A percentile compares a stretch with the other conserved stretches of the same genome.
Conservation (phyloP, 2,113 vertebrate species). For the Mormoops blainvillei region DNA sequence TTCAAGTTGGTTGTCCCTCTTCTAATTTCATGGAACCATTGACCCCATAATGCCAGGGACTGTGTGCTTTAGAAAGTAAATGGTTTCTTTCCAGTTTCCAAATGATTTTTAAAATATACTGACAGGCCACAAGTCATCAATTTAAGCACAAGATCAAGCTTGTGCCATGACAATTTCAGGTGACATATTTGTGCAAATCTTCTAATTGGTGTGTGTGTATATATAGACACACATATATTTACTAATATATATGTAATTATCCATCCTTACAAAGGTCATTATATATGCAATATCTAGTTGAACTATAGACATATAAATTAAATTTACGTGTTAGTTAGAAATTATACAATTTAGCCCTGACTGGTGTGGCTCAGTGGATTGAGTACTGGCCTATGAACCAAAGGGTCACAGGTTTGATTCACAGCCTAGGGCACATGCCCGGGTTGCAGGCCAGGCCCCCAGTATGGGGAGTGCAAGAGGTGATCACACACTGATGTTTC, state of each 20-base stretch:
- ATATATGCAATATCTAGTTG: neutral
- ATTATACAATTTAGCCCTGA: neutral
- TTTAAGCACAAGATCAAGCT: neutral
- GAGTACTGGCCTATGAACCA: too few relatives aligned
- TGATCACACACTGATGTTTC: too few relatives aligned
- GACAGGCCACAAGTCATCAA: neutral
- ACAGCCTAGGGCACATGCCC: too few relatives aligned
- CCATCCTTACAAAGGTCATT: neutral
- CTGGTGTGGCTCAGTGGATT: too few relatives aligned
- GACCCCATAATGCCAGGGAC: neutral
- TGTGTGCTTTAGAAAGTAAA: neutral
- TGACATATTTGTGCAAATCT: neutral
- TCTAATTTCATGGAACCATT: neutral
- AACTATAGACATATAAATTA: neutral
- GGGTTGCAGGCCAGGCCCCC: too few relatives aligned
- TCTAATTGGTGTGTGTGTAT: too few relatives aligned
- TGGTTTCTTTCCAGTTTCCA: neutral
- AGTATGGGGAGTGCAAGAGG: too few relatives aligned
- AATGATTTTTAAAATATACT: neutral
- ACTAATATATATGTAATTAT: too few relatives aligned
- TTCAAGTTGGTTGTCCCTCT: neutral
- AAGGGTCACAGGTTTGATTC: too few relatives aligned
- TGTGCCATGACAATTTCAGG: neutral
- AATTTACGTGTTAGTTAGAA: neutral
- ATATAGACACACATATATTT: too few relatives aligned